Evolutionary conservation across 2,888 invertebrate genomes (phyloP).

Genomic region (Mycogona germanica): DNA sequence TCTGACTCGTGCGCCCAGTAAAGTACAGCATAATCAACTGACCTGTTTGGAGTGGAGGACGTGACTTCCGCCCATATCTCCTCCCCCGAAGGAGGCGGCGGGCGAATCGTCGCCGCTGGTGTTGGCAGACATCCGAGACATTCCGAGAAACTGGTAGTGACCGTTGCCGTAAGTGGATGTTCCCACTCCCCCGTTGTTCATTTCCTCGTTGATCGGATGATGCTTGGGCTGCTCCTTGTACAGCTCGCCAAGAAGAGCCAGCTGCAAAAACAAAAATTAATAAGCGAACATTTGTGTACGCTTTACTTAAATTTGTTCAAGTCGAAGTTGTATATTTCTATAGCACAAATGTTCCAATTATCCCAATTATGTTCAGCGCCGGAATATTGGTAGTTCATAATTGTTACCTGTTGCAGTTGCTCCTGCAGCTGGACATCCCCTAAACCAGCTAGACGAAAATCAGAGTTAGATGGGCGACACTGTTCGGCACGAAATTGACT

Average conservation of each 20-base stretch:
- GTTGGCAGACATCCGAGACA: slow-evolving; percentile 7
- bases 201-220: background rate
- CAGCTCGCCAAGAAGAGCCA: background rate
- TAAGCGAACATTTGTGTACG: background rate
- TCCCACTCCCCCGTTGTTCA: background rate
- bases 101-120: background rate
- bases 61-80: too few species aligned
- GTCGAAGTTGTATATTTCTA: too few species aligned
- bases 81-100: background rate
- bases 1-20: too few species aligned
- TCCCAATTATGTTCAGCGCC: too few species aligned
- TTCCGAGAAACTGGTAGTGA: slow-evolving; percentile 4
- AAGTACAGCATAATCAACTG: too few species aligned
- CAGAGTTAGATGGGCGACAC: background rate
- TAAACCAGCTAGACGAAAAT: background rate
- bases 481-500: background rate
- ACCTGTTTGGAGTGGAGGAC: too few species aligned
- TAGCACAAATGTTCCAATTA: too few species aligned
- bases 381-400: background rate
- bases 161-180: background rate
- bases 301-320: too few species aligned
- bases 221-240: background rate
- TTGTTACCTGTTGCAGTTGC: background rate
- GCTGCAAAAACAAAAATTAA: background rate
- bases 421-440: background rate